A percentile compares a stretch with the other conserved stretches of the same genome.
Evolutionary conservation across 1,140 invertebrate species (phyloP).

Genomic region (Cyphomyrmex costatus): DNA sequence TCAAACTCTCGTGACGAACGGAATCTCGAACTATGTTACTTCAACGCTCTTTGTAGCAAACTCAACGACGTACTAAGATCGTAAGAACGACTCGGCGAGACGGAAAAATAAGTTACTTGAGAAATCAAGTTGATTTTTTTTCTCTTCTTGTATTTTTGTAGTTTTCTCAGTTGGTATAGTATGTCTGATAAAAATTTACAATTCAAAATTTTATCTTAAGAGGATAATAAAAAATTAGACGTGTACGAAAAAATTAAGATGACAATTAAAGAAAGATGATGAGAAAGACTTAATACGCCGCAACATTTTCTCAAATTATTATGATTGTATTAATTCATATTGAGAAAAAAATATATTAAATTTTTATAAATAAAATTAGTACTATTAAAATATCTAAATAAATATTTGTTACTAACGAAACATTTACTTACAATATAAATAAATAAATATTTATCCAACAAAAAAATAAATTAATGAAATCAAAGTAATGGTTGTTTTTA

Average conservation of each 20-base stretch:
- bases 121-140: constrained; percentile 38
- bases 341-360: too few species aligned
- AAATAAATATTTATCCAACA: too few species aligned
- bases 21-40: constrained; percentile 63
- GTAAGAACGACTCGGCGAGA: constrained; percentile 38
- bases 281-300: neutral
- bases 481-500: too few species aligned
- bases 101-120: constrained; percentile 42
- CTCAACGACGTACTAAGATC: constrained; percentile 40
- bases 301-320: neutral
- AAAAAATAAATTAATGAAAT: too few species aligned
- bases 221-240: constrained; percentile 17
- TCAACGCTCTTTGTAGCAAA: constrained; percentile 57
- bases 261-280: neutral
- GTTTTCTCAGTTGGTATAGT: constrained; percentile 3
- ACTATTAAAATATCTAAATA: too few species aligned
- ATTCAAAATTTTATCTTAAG: neutral
- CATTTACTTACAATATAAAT: too few species aligned
- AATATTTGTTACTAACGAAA: too few species aligned
- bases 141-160: neutral
- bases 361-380: too few species aligned
- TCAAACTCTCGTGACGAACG: constrained; percentile 58
- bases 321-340: neutral
- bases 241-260: neutral
- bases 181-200: neutral